Conservation (phyloP, 2,113 vertebrate genomes). For the Petrocephalus zakoni region DNA sequence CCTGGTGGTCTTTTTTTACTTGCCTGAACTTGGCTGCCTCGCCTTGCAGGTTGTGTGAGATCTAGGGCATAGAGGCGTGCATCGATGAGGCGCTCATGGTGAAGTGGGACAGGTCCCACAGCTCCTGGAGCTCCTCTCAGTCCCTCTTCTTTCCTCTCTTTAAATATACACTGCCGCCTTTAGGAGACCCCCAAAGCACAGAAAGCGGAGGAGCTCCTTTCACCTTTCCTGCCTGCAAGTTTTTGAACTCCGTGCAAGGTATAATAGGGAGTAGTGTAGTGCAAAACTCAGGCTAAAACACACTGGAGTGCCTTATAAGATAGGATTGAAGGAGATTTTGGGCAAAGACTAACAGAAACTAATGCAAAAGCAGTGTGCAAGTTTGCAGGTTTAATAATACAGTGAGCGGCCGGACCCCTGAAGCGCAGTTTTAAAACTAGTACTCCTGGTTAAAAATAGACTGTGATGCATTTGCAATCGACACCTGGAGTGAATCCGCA, state of each 20-base stretch:
- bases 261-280: not conserved
- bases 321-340: not conserved
- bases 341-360: not conserved
- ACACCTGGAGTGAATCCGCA: not conserved
- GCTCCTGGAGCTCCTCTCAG: not conserved
- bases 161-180: not conserved
- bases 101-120: slow-evolving; percentile 3
- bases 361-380: not conserved
- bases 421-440: not conserved
- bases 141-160: not conserved
- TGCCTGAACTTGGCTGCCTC: not conserved
- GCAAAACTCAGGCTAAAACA: not conserved
- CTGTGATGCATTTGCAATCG: slow-evolving; percentile 6
- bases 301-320: not conserved
- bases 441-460: not conserved
- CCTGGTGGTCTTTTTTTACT: slow-evolving; percentile 12
- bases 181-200: not conserved
- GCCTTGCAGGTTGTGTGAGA: not conserved
- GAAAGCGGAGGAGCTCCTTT: not conserved
- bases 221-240: not conserved
- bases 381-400: not conserved
- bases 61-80: not conserved
- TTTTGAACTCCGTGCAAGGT: not conserved
- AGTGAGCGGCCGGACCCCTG: not conserved
- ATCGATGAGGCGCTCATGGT: not conserved